Conservation (phyloP, 2,888 invertebrate species). For the Lamproptera curius region DNA sequence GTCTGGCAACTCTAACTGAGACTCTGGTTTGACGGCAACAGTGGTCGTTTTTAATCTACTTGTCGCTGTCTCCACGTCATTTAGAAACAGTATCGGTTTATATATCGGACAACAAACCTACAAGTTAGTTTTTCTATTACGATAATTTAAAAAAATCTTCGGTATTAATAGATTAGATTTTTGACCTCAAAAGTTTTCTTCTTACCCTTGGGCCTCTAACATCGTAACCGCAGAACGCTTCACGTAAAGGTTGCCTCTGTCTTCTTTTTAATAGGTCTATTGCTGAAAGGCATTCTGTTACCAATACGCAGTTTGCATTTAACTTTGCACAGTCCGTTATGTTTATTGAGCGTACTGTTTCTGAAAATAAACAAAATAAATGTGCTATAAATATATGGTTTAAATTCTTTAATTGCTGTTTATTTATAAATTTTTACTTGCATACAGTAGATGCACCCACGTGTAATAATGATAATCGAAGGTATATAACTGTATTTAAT, state of each 20-base stretch:
- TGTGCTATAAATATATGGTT: no score
- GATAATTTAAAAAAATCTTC: no score
- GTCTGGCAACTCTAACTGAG: slow-evolving; percentile 39
- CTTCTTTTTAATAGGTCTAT: slow-evolving; percentile 16
- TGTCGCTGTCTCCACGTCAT: slow-evolving; percentile 8
- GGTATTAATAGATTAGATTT: no score
- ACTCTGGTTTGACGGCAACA: background rate
- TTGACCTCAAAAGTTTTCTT: background rate
- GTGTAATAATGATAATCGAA: no score
- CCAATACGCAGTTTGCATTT: slow-evolving; percentile 16
- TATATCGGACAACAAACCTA: slow-evolving; percentile 32
- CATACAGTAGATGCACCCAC: no score
- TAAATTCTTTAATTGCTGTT: no score
- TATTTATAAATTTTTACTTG: no score
- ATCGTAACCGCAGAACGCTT: slow-evolving; percentile 27
- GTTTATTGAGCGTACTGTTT: background rate
- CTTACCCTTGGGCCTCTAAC: slow-evolving; percentile 24
- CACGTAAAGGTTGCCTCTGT: slow-evolving; percentile 8
- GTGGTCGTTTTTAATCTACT: slow-evolving; percentile 1
- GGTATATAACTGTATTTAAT: no score
- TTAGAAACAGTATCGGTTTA: slow-evolving; percentile 6
- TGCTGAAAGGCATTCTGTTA: slow-evolving; percentile 22
- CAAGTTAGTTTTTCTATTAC: no score
- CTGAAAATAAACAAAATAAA: no score
- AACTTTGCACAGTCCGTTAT: background rate